Base-by-base conservation (phyloP, 1,140 invertebrate species). In the Lamellibrachia luymesi region DNA sequence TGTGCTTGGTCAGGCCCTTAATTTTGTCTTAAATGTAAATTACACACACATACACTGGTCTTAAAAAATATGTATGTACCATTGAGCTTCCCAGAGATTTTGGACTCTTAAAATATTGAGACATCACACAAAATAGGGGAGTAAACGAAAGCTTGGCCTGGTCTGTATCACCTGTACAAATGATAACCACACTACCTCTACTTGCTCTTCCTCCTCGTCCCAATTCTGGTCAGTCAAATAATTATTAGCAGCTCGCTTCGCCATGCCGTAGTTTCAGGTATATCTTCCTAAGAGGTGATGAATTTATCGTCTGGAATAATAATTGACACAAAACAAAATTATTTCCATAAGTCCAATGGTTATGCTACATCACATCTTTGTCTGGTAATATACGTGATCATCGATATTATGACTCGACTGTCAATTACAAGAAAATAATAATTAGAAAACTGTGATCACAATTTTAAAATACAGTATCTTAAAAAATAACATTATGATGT, bases 211-310 rank as follows among this genome's bases (percentile, higher is more conserved):
- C 94, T 98, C 98, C 51, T 97, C 96, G 95, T 98, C 97, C 98
- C 98, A 99, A 96, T 99, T 99, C n/a, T 98, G 97, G 95, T 98
- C 98, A 95, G 98, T 98, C 93, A 99, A 96, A 93, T 99, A 97
- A 64, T 96, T 97, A 22, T 97, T 97, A 90, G 98, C 98, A 94
- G 96, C 96, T 94, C 98, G 97, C 96, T 99, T 99, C 64, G 98
- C 97, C 98, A 98, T 98, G 91, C 13, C 27, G 17, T 27, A 4
- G 38, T 91, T 91, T 17, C 7, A 91, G 4, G 91, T 91, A 13
- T 8, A 4, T n/a, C 51, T 51, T 91, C 27, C 91, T 51, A 13
- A 50, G 38, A 91, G 4, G 91, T 50, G 27, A 10, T 25, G 51
- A 91, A 91, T 80, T 80, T 10, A 80, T 80, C 64, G 7, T 80